Percentiles rank a stretch among this genome's conserved stretches.
Conservation (phyloP, 2,797 vertebrate species). For the Betta splendens region DNA sequence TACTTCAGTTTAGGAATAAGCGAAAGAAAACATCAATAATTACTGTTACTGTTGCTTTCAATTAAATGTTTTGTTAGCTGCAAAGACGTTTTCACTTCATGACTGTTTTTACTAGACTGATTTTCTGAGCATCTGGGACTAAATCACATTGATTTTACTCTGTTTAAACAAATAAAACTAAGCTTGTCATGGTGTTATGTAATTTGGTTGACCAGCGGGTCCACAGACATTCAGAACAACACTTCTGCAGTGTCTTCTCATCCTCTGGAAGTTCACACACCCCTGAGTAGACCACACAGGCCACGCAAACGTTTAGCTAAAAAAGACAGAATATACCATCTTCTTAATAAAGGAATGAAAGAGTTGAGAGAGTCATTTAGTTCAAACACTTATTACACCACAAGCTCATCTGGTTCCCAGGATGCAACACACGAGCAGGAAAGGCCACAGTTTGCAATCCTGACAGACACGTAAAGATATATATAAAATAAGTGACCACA, state of each 20-base stretch:
- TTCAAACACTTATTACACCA: conserved; percentile 50
- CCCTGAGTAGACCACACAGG: conserved; percentile 23
- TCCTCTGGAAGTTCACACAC: conserved; percentile 19
- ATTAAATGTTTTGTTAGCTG: neutral
- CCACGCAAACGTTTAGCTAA: too few relatives aligned
- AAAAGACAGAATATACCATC: conserved; percentile 2
- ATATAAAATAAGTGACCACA: conserved; percentile 54
- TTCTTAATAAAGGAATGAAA: conserved; percentile 35
- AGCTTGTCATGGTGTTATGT: conserved; percentile 37
- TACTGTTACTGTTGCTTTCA: conserved; percentile 1
- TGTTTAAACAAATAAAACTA: conserved; percentile 38
- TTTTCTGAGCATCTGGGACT: conserved; percentile 14
- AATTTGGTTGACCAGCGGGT: conserved; percentile 27
- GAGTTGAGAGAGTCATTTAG: conserved; percentile 20
- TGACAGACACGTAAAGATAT: conserved; percentile 71
- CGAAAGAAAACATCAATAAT: neutral
- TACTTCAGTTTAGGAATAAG: neutral
- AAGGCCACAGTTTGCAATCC: conserved; percentile 75
- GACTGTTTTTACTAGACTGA: conserved; percentile 1
- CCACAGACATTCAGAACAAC: conserved; percentile 29
- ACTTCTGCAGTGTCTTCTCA: conserved; percentile 27
- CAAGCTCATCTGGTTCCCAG: conserved; percentile 54
- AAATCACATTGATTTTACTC: conserved; percentile 31
- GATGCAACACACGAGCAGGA: conserved; percentile 75
- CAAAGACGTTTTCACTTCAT: conserved; percentile 6